Evolutionary conservation across 1,140 invertebrate species (phyloP).

Genomic region (Saccostrea cuccullata): DNA sequence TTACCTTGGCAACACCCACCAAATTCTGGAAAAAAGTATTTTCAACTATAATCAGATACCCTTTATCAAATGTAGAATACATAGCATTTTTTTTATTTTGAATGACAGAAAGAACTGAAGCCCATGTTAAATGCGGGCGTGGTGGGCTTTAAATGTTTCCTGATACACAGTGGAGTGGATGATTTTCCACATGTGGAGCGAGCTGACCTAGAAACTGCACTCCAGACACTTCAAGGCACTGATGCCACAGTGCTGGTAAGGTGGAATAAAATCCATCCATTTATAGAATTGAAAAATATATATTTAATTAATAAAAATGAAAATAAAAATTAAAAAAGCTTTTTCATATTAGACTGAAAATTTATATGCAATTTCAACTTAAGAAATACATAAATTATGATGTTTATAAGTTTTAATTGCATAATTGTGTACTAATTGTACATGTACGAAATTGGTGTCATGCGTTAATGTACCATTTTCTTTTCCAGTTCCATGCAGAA

Average conservation of each 20-base stretch:
- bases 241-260: slow-evolving; percentile 82
- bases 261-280: slow-evolving; percentile 34
- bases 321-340: too few relatives aligned
- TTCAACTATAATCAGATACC: too few relatives aligned
- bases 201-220: slow-evolving; percentile 81
- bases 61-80: background rate
- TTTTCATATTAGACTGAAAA: too few relatives aligned
- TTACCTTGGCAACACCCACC: too few relatives aligned
- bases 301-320: too few relatives aligned
- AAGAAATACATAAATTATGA: too few relatives aligned
- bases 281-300: background rate
- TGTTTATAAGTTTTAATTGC: too few relatives aligned
- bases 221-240: slow-evolving; percentile 81
- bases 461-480: background rate
- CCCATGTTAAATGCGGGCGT: slow-evolving; percentile 84
- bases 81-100: background rate
- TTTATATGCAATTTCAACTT: too few relatives aligned
- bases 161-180: slow-evolving; percentile 84
- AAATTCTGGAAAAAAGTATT: too few relatives aligned
- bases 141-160: slow-evolving; percentile 87
- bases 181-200: slow-evolving; percentile 83
- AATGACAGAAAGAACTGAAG: slow-evolving; percentile 80
- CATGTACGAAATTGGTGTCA: too few relatives aligned
- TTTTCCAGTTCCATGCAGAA: slow-evolving; percentile 85
- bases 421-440: too few relatives aligned